Conservation (phyloP, 1,140 invertebrate species). For the Ganaspis sp. region DNA sequence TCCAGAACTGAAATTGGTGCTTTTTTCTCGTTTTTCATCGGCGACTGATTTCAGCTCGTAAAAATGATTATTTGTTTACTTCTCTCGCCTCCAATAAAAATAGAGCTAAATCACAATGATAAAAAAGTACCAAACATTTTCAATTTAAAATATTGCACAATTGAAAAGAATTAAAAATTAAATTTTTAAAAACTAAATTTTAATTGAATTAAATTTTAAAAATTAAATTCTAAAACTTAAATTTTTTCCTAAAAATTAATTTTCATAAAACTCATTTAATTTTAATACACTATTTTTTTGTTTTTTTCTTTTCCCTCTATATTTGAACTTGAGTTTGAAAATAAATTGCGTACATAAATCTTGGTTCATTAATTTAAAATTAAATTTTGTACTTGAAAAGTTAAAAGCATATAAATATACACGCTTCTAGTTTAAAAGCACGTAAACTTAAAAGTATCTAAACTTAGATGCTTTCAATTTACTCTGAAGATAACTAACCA, state of each 20-base stretch:
- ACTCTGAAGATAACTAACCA: neutral
- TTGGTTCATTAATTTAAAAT: conserved; percentile 1
- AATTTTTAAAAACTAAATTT: too few species aligned
- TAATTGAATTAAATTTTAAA: too few species aligned
- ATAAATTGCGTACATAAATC: neutral
- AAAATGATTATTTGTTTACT: neutral
- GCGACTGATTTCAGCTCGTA: neutral
- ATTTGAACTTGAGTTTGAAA: neutral
- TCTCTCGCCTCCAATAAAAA: neutral
- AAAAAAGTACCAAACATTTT: neutral
- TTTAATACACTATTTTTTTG: neutral
- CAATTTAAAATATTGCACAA: neutral
- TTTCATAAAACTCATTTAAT: too few species aligned
- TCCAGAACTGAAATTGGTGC: neutral
- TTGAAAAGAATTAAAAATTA: too few species aligned
- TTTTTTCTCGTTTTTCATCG: neutral
- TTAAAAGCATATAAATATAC: conserved; percentile 7
- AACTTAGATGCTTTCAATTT: conserved; percentile 10
- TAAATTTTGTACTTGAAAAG: conserved; percentile 2
- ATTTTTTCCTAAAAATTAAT: too few species aligned
- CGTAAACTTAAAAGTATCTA: conserved; percentile 10
- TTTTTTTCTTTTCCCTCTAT: neutral
- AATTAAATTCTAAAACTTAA: too few species aligned
- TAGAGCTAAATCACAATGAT: neutral
- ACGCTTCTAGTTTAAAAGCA: conserved; percentile 13